These are phyloP conservation scores for Macquaria australasica DNA, from an alignment of 2,113 vertebrate species.

Conservation along the genomic window DNA sequence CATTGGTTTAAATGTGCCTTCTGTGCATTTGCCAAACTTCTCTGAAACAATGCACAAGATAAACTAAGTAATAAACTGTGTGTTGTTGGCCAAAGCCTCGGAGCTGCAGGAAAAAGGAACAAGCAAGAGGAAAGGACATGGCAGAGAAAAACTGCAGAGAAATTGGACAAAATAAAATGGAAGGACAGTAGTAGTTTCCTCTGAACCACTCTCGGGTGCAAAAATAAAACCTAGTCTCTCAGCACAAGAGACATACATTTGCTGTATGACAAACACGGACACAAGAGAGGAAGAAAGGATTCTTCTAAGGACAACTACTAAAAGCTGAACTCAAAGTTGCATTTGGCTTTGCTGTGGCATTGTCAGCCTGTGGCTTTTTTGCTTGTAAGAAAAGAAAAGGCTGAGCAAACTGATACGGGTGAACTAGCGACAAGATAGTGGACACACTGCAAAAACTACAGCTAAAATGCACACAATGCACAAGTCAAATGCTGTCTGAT, in stretches of 20 bases:
- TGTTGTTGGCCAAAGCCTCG: background rate
- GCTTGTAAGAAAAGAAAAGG: background rate
- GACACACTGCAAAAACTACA: background rate
- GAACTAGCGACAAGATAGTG: too few species aligned
- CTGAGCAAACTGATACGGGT: background rate
- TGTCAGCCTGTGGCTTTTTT: background rate
- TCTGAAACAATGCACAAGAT: background rate
- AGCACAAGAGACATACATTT: background rate
- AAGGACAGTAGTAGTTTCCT: background rate
- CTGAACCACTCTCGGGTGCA: background rate
- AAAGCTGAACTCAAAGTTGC: background rate
- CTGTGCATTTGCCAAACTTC: background rate
- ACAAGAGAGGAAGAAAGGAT: background rate
- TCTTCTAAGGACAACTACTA: background rate
- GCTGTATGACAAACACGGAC: background rate
- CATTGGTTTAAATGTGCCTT: constrained; percentile 1
- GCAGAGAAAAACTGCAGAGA: background rate
- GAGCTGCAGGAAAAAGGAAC: background rate
- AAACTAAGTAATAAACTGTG: background rate
- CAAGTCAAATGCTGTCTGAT: background rate
- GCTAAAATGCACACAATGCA: background rate
- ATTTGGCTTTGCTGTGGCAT: background rate
- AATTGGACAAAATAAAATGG: background rate
- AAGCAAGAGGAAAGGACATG: constrained; percentile 3
- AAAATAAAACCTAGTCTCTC: background rate